Conservation (phyloP, 2,888 invertebrate genomes). For the Aspidapion aeneum region DNA sequence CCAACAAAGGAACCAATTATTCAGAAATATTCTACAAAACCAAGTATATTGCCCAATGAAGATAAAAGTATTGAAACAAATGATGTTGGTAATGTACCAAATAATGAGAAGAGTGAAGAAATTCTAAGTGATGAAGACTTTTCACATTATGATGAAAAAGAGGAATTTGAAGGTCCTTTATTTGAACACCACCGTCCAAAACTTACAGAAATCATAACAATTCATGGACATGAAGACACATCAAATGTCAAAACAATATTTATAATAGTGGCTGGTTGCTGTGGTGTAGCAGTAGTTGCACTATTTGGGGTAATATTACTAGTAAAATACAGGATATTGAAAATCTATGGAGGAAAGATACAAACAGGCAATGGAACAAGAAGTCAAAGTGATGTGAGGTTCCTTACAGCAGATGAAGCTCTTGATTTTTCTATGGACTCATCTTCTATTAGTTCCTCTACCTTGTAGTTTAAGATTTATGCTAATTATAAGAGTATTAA, state of each 20-base stretch:
- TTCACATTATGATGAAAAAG: neutral
- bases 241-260: constrained; percentile 11
- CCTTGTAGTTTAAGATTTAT: neutral
- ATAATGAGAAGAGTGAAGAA: neutral
- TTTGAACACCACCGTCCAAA: neutral
- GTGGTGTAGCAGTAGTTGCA: constrained; percentile 9
- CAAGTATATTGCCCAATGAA: constrained; percentile 11
- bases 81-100: constrained; percentile 8
- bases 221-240: constrained; percentile 1
- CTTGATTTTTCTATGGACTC: constrained; percentile 51
- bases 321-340: constrained; percentile 9
- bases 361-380: constrained; percentile 36
- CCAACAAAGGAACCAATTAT: neutral
- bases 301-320: constrained; percentile 3
- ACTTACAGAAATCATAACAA: too few relatives aligned
- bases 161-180: constrained; percentile 9
- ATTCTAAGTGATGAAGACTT: constrained; percentile 15
- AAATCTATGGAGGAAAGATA: constrained; percentile 19
- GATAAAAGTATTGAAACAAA: constrained; percentile 5
- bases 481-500: neutral
- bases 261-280: constrained; percentile 9
- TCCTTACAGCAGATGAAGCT: constrained; percentile 54
- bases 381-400: constrained; percentile 54
- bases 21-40: neutral
- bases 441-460: constrained; percentile 25